These are phyloP conservation scores for Ianthella basta DNA, from an alignment of 37 sponge, comb jelly and placozoan species.

Conservation along the genomic window DNA sequence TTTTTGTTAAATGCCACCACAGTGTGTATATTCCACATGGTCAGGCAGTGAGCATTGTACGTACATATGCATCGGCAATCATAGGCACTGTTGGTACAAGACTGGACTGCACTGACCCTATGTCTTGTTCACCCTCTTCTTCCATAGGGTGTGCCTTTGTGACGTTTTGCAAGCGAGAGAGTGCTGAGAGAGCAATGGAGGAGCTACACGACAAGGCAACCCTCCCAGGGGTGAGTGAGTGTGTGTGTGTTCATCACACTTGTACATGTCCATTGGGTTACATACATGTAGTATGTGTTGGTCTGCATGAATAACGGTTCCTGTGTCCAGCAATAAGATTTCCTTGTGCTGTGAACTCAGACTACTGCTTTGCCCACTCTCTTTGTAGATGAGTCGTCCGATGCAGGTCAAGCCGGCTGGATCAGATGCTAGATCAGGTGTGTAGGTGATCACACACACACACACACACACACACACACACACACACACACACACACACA, in stretches of 20 bases:
- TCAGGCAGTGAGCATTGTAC: too few species aligned
- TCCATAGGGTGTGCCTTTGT: constrained; percentile 97
- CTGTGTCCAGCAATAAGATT: neutral
- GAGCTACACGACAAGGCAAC: constrained; percentile 87
- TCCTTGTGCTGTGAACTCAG: neutral
- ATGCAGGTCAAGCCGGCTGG: constrained; percentile 96
- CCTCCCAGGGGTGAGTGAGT: constrained; percentile 80
- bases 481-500: too few species aligned
- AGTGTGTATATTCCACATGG: too few species aligned
- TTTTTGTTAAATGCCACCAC: too few species aligned
- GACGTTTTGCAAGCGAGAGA: constrained; percentile 75
- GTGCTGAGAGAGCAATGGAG: constrained; percentile 83
- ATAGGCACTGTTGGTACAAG: too few species aligned
- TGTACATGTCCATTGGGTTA: neutral
- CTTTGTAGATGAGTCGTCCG: constrained; percentile 88
- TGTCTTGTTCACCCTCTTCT: neutral
- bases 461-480: neutral
- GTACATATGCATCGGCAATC: too few species aligned
- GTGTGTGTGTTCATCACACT: neutral
- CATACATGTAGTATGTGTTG: neutral
- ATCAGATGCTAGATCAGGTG: constrained; percentile 81
- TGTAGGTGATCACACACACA: neutral
- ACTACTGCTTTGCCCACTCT: neutral
- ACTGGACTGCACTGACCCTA: neutral
- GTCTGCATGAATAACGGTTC: neutral